Base-by-base conservation (phyloP, 2,888 invertebrate genomes). In the Callyntrura guangdongensis region DNA sequence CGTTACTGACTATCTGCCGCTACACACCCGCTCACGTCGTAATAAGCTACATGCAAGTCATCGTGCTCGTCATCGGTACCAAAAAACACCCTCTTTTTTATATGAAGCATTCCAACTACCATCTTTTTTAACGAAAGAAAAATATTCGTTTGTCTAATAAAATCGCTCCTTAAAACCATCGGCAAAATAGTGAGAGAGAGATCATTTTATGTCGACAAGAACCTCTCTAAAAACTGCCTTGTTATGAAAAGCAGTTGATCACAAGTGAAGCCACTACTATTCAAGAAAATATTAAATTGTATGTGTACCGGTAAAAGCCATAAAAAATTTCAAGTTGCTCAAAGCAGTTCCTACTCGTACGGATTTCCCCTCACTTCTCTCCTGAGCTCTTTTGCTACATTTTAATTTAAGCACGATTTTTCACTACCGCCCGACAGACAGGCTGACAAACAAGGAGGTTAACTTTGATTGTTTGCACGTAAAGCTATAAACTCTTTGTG, bases 141-240 rank as follows among this genome's bases (percentile, higher is more conserved):
- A 20, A 25, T 20, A 84, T 84, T 49, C 83, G 20, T 27, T 83
- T 67, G 49, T 47, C 64, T 64, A 61, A 83, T 82, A 82, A 82
- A 82, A 64, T 82, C 61, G 82, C 27, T 61, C 82, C 82, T 36
- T 82, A 82, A 82, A 82, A 82, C 47, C 61, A 17, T n/a, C 56
- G 36, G 56, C n/a, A 56, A n/a, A n/a, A 59, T 1, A 59, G 6
- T 3, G 17, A 59, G 61, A 20, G 8, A 36, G 6, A 36, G 36
- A 36, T 36, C 36, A 36, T 36, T 36, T 36, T 36, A 36, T 36
- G 36, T 36, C 36, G 36, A 36, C 36, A 36, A 36, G 36, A 36
- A 36, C 6, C 36, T 36, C 36, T 36, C 6, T 36, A 36, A 36
- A n/a, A 36, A 36, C 36, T 36, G 36, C 36, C 36, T 36, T 36